A percentile compares a stretch with the other conserved stretches of the same genome.
These are phyloP conservation scores for Pseudococcus longispinus DNA, from an alignment of 2,888 invertebrate species.

Conservation along the genomic window DNA sequence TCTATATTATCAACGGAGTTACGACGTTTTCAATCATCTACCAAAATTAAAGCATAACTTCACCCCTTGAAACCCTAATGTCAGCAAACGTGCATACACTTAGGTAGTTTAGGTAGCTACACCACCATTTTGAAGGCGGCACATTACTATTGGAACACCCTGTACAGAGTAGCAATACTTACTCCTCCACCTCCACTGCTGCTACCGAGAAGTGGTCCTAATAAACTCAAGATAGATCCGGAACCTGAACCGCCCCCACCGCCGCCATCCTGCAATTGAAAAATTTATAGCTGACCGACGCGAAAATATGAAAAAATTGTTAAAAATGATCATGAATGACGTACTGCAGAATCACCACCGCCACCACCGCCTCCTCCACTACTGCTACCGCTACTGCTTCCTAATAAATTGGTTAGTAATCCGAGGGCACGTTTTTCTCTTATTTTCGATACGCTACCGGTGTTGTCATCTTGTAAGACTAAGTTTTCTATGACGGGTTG, in stretches of 20 bases:
- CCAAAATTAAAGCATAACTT: too few species aligned
- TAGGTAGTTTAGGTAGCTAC: too few species aligned
- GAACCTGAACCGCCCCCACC: conserved; percentile 57
- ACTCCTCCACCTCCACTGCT: conserved; percentile 55
- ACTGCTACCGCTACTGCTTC: conserved; percentile 60
- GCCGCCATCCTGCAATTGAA: conserved; percentile 25
- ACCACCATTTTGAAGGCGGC: too few species aligned
- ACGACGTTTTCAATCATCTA: too few species aligned
- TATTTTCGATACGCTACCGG: not conserved
- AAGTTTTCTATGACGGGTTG: conserved; percentile 28
- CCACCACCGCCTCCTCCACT: conserved; percentile 43
- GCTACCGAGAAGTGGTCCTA: conserved; percentile 59
- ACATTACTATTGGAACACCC: too few species aligned
- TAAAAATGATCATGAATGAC: not conserved
- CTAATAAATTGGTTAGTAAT: conserved; percentile 60
- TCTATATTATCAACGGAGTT: too few species aligned
- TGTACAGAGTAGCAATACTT: too few species aligned
- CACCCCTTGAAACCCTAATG: too few species aligned
- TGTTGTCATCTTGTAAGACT: conserved; percentile 24
- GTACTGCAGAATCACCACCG: conserved; percentile 22
- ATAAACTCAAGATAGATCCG: conserved; percentile 59
- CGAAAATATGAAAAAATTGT: not conserved
- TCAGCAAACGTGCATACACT: too few species aligned
- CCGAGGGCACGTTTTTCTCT: conserved; percentile 60
- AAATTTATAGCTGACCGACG: not conserved